Evolutionary conservation across 2,797 vertebrate genomes (phyloP), one percentile per base, ranked within the genome.

Genomic region (Remorina albescens): DNA sequence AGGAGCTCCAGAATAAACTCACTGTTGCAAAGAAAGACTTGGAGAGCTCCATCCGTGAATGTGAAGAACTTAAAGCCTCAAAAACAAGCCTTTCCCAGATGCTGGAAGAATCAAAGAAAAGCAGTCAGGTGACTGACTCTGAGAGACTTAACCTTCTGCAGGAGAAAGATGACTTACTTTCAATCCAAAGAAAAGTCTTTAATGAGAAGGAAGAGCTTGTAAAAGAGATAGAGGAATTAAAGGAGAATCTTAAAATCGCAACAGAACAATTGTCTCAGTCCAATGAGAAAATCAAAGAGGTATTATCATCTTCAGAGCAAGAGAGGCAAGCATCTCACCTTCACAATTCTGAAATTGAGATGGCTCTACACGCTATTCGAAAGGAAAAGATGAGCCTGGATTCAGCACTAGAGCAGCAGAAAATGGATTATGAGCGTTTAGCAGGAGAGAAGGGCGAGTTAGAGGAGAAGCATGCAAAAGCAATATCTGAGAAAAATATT

Each of bases 51-150:
- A 56, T 82, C 19, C 87, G 89, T 25, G 94, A 96, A 67, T 94
- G 76, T 0, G 11, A 50, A 30, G 96, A 98, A 69, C 84, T 97
- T 36, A 92, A 94, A 86, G 90, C 89, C 47, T 94, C 95, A n/a
- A 96, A 95, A 44, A 61, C 25, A 0, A 94, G 92, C 44, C 83
- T 98, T 59, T 87, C 91, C 0, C 86, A 88, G 80, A 90, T 94
- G 80, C 86, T 99, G 26, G 96, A 98, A 28, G 96, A 97, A 71
- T 86, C 94, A 9, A 96, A 96, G 86, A 93, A 94, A 7, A 96
- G 92, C 8, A 95, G 93, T 71, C 95, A 96, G 11, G 84, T 89
- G 28, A 95, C 96, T 0, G 93, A 95, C 78, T 95, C 94, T 0
- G 94, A 98, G 59, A 92, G 92, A 37, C 69, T 95, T 70, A 90